Percentiles rank a stretch among this genome's conserved stretches.
phyloP scores from a whole-genome alignment of 2,113 vertebrate species.

The Emydocephalus ijimae region DNA sequence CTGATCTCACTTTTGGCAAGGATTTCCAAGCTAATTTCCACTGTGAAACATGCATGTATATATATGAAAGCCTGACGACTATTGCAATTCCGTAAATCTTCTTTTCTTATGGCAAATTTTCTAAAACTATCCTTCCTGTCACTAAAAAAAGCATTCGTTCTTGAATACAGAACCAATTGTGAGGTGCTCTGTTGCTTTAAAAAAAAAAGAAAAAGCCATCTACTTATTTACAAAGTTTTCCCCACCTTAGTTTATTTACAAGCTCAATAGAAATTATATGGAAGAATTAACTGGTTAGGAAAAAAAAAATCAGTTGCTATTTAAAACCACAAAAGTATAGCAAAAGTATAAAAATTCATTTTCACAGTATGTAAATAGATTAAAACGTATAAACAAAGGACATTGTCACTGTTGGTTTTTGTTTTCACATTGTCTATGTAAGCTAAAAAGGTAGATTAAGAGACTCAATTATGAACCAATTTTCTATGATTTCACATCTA shows the following conservation, averaged over 20 bases:
- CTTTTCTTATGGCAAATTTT: constrained; percentile 60
- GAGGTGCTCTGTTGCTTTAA: constrained; percentile 51
- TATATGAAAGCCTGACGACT: constrained; percentile 29
- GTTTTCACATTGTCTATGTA: constrained; percentile 74
- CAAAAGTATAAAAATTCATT: constrained; percentile 70
- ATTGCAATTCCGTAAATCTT: background rate
- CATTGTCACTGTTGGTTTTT: constrained; percentile 44
- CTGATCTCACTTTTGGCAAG: background rate
- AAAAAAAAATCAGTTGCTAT: constrained; percentile 53
- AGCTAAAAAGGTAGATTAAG: constrained; percentile 70
- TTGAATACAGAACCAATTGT: constrained; percentile 55
- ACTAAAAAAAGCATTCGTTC: constrained; percentile 34
- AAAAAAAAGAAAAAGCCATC: constrained; percentile 26
- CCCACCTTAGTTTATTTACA: constrained; percentile 71
- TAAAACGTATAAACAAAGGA: constrained; percentile 65
- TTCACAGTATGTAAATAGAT: constrained; percentile 78
- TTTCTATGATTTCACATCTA: constrained; percentile 58
- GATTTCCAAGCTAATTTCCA: background rate
- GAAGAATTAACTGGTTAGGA: constrained; percentile 59
- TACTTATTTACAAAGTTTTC: constrained; percentile 71
- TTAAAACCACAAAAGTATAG: constrained; percentile 68
- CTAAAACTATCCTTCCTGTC: constrained; percentile 68
- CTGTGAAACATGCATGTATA: constrained; percentile 41
- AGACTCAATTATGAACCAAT: constrained; percentile 78
- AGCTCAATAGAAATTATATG: constrained; percentile 63